Base-by-base conservation (phyloP, 2,888 invertebrate species). In the Dexiosoma caninum region DNA sequence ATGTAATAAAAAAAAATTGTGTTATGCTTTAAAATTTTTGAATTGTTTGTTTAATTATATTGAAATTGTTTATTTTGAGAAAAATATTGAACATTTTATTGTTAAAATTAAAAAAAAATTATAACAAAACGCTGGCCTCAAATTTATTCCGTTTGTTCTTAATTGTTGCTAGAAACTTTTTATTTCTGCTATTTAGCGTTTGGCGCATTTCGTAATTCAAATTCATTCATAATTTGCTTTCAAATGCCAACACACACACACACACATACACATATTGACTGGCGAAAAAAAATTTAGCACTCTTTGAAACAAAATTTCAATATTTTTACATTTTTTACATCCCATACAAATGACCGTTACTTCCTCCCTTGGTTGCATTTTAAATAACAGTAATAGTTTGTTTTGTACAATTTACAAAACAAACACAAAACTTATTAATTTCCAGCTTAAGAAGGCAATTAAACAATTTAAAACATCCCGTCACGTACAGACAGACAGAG, bases 401-500 rank as follows among this genome's bases (percentile, higher is more conserved):
- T 59, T 62, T 64, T n/a, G 70, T 57, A 32, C 49, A 44, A n/a
- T 49, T 6, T 12, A 44, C 2, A 14, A 21, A 10, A 67, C 57
- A 79, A 71, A 67, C 64, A 49, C 37, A 83, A 85, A 84, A 62
- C 42, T 81, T 77, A 87, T 85, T 85, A 87, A 88, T 87, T 85
- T 86, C 82, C 85, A 87, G 84, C 85, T 84, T 84, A 86, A 86
- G 81, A 85, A 85, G 86, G 81, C 86, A 86, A 86, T 85, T 85
- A 84, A 86, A 85, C 85, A 85, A 85, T 86, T 85, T 85, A 85
- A 87, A 85, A 88, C 87, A 88, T 88, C 88, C 88, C 88, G 88
- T 88, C 88, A 88, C 88, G 88, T 88, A 78, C 55, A 70, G 67
- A 53, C 76, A 71, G 79, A 75, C 75, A 57, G 16, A 37, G 35